These are phyloP conservation scores for Acridotheres tristis DNA, from an alignment of 2,797 vertebrate species.

Conservation along the genomic window DNA sequence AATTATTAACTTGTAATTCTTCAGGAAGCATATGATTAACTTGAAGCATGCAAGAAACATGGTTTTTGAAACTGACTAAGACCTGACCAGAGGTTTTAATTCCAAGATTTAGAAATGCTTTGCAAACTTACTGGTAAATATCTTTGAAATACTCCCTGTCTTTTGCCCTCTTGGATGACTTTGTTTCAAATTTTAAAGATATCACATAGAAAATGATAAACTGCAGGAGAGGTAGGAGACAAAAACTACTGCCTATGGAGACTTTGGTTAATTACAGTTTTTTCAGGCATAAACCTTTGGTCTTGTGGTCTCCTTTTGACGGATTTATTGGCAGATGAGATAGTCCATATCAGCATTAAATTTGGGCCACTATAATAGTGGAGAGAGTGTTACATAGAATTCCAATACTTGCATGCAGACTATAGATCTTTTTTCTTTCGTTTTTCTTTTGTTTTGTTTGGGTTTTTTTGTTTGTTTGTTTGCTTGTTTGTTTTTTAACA, in stretches of 20 bases:
- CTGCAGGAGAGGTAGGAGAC: background rate
- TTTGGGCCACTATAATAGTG: background rate
- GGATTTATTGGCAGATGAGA: background rate
- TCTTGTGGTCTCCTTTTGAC: background rate
- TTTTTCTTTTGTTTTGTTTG: no score
- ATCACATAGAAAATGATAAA: background rate
- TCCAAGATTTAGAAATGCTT: background rate
- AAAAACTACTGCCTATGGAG: background rate
- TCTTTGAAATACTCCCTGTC: background rate
- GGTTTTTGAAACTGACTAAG: background rate
- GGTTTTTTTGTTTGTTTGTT: no score
- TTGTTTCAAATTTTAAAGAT: background rate
- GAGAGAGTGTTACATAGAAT: background rate
- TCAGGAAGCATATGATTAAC: background rate
- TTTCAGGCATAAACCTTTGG: background rate
- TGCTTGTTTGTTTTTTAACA: background rate
- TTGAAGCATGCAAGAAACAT: background rate
- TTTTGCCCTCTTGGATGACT: background rate
- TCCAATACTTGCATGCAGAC: background rate
- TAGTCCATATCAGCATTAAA: background rate
- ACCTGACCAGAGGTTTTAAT: background rate
- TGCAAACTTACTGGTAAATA: background rate
- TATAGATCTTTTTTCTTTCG: rapidly evolving
- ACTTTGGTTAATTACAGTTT: background rate
- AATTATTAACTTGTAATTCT: constrained; percentile 5